These are phyloP conservation scores for Netelia inedita DNA, from an alignment of 2,888 invertebrate genomes.

Conservation along the genomic window DNA sequence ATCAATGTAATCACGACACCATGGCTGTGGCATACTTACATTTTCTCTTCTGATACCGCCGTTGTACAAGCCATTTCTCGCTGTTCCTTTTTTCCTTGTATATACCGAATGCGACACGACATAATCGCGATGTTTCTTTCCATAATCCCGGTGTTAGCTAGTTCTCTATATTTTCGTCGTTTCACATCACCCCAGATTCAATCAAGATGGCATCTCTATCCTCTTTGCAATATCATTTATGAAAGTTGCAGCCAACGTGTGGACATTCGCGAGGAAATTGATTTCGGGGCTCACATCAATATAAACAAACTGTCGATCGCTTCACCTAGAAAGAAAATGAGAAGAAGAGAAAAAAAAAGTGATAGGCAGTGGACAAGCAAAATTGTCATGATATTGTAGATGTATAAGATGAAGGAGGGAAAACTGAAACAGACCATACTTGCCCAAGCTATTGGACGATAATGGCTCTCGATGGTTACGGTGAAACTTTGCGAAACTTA, in stretches of 20 bases:
- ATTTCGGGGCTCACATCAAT: no score
- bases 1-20: no score
- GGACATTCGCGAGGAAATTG: no score
- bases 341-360: conserved; percentile 49
- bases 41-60: no score
- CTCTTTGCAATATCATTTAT: background rate
- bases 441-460: conserved; percentile 77
- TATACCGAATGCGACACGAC: background rate
- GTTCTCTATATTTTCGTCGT: background rate
- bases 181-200: conserved; percentile 9
- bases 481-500: conserved; percentile 81
- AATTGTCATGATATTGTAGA: conserved; percentile 1
- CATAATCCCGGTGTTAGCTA: conserved; percentile 1
- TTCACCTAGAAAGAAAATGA: background rate
- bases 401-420: background rate
- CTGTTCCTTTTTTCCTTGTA: background rate
- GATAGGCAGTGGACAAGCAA: conserved; percentile 3
- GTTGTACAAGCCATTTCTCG: conserved; percentile 1
- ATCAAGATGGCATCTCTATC: background rate
- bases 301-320: background rate
- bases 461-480: conserved; percentile 72
- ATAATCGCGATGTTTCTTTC: conserved; percentile 21
- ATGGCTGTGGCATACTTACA: no score
- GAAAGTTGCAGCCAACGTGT: background rate
- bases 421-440: conserved; percentile 9